phyloP scores from a whole-genome alignment of 2,888 invertebrate genomes.

The Chloroclysta siterata region DNA sequence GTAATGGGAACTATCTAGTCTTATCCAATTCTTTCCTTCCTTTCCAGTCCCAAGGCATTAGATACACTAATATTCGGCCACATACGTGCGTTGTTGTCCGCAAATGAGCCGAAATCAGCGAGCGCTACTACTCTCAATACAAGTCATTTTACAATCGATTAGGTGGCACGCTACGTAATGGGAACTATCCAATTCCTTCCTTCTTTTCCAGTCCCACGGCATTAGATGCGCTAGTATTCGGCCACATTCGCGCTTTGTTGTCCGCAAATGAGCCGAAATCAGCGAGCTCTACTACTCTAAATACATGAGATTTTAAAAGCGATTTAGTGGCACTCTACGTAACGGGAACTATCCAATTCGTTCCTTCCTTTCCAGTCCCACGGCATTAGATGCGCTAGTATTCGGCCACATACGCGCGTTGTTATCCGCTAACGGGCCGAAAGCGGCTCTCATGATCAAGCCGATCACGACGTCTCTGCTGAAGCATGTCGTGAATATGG shows the following conservation, averaged over 20 bases:
- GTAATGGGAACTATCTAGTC: too few relatives aligned
- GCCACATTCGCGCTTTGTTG: constrained; percentile 82
- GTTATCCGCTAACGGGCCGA: constrained; percentile 66
- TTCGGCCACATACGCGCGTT: constrained; percentile 87
- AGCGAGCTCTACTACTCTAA: constrained; percentile 55
- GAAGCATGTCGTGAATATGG: constrained; percentile 60
- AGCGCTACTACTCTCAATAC: constrained; percentile 49
- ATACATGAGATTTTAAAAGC: too few relatives aligned
- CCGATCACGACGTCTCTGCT: constrained; percentile 74
- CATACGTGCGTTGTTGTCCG: constrained; percentile 73
- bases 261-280: constrained; percentile 67
- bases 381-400: constrained; percentile 91
- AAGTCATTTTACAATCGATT: too few relatives aligned
- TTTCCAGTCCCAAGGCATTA: constrained; percentile 87
- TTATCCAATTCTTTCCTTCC: neutral
- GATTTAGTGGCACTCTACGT: too few relatives aligned
- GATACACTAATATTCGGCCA: constrained; percentile 92
- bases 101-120: constrained; percentile 66
- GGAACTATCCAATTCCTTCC: neutral
- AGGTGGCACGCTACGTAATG: too few relatives aligned
- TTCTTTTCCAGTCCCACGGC: constrained; percentile 86
- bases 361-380: constrained; percentile 79
- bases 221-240: constrained; percentile 91
- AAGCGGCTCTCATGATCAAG: constrained; percentile 66
- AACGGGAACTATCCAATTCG: neutral